Percentiles rank a stretch among this genome's conserved stretches.
These are phyloP conservation scores for Lordiphosa collinella DNA, from an alignment of 1,140 invertebrate genomes.

Conservation along the genomic window DNA sequence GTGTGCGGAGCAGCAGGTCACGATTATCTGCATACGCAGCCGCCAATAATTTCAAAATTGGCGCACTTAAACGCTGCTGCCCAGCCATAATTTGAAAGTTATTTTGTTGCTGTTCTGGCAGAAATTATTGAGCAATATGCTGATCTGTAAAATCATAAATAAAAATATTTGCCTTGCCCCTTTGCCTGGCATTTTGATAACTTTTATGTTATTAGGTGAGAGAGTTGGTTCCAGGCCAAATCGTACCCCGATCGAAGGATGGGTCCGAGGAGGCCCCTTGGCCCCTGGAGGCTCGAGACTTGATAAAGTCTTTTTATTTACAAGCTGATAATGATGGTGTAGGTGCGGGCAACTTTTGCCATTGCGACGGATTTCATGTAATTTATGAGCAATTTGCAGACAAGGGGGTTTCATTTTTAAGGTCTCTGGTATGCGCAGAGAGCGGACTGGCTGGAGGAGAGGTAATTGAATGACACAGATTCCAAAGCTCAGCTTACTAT, in stretches of 20 bases:
- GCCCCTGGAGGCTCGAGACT: slow-evolving; percentile 58
- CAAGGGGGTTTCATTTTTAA: slow-evolving; percentile 9
- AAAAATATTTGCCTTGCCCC: slow-evolving; percentile 72
- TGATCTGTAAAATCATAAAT: slow-evolving; percentile 78
- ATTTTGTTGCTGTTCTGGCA: slow-evolving; percentile 47
- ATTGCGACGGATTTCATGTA: slow-evolving; percentile 55
- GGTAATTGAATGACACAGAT: background rate
- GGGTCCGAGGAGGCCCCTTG: background rate
- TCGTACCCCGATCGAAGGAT: slow-evolving; percentile 11
- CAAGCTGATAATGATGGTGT: slow-evolving; percentile 77
- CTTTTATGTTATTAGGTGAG: slow-evolving; percentile 76
- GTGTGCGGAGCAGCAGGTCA: slow-evolving; percentile 51
- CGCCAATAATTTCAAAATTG: slow-evolving; percentile 74
- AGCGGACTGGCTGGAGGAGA: too few relatives aligned
- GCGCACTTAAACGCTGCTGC: slow-evolving; percentile 61
- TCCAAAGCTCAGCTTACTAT: slow-evolving; percentile 18
- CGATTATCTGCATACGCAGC: slow-evolving; percentile 76
- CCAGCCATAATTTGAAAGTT: slow-evolving; percentile 64
- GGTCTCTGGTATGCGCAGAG: too few relatives aligned
- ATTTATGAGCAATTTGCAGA: slow-evolving; percentile 67
- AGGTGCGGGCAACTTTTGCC: slow-evolving; percentile 60
- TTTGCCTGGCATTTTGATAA: slow-evolving; percentile 43
- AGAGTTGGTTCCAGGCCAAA: slow-evolving; percentile 56
- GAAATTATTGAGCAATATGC: slow-evolving; percentile 77
- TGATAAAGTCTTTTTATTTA: slow-evolving; percentile 78